Conservation (phyloP, 2,797 vertebrate species). For the Onychomys leucogaster region DNA sequence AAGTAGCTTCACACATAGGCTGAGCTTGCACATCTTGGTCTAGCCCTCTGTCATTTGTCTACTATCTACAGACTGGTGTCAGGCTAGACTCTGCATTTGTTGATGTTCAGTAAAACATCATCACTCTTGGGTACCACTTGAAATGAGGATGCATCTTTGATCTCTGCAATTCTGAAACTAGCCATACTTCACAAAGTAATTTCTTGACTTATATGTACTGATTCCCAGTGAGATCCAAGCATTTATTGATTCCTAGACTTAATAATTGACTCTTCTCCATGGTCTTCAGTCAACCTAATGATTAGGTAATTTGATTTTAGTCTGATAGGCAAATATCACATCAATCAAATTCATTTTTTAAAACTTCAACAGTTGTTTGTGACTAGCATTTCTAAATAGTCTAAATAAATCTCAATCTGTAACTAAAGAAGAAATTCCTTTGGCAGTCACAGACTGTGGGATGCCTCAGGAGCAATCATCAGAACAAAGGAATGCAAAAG, state of each 20-base stretch:
- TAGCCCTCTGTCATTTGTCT: not conserved
- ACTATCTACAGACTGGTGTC: not conserved
- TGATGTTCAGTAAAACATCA: not conserved
- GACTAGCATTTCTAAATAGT: conserved; percentile 88
- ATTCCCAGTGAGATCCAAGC: conserved; percentile 25
- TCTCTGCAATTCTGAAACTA: not conserved
- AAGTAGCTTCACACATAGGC: not conserved
- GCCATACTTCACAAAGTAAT: not conserved
- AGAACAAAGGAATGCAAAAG: conserved; percentile 60
- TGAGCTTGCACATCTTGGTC: not conserved
- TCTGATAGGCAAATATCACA: conserved; percentile 86
- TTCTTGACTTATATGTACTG: not conserved
- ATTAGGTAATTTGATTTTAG: conserved; percentile 81
- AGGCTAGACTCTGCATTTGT: not conserved
- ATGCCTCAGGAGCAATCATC: conserved; percentile 75
- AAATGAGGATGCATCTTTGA: conserved; percentile 5
- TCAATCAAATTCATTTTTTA: conserved; percentile 85
- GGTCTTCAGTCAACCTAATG: conserved; percentile 59
- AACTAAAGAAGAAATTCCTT: conserved; percentile 86
- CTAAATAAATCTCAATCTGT: conserved; percentile 92
- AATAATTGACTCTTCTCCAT: conserved; percentile 53
- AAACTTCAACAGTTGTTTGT: conserved; percentile 84
- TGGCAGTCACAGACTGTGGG: conserved; percentile 65
- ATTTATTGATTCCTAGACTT: conserved; percentile 13
- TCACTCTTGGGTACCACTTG: not conserved